Base-by-base conservation (phyloP, 2,113 vertebrate genomes). In the Labeo catla region DNA sequence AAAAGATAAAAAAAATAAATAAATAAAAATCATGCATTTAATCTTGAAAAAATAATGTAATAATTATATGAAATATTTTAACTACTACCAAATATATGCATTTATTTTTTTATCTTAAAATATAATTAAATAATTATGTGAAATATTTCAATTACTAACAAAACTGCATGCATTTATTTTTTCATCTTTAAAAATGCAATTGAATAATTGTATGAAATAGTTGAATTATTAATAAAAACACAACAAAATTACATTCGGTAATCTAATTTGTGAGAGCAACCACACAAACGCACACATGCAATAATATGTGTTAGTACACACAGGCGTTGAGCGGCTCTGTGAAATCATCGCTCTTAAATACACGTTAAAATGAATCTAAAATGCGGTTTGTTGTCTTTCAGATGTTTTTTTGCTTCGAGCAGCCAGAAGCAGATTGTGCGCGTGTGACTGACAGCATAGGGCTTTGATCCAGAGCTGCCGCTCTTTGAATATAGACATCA, bases 401-500 rank as follows among this genome's bases (percentile, higher is more conserved):
- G 23, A 83, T 54, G 66, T 19, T 80, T 65, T 68, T 61, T 8
- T 65, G 61, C 50, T 52, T 23, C 16, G 50, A 52, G 77, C 82
- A 39, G 43, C 74, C 21, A 12, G 45, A 45, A n/a, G 81, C 74
- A 45, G 78, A 76, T 52, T 47, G 7, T 47, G 66, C 21, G 45
- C 45, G 36, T 12, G 23, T 72, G 76, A 86, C 39, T 73, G 73
- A 52, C 66, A 81, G 63, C 28, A 16, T 1, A 36, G 15, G 78
- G 63, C 81, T 87, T 79, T 84, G 86, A 84, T 84, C 81, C 81
- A 59, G 50, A 66, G 12, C 45, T 23, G 59, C 47, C 34, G 72
- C 39, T 84, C 43, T 79, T 43, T 83, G 6, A 50, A 85, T 85
- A 85, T 28, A 85, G 73, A 87, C 73, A 63, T 34, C 63, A 65